phyloP scores from a whole-genome alignment of 2,113 vertebrate genomes.

The Meles meles region DNA sequence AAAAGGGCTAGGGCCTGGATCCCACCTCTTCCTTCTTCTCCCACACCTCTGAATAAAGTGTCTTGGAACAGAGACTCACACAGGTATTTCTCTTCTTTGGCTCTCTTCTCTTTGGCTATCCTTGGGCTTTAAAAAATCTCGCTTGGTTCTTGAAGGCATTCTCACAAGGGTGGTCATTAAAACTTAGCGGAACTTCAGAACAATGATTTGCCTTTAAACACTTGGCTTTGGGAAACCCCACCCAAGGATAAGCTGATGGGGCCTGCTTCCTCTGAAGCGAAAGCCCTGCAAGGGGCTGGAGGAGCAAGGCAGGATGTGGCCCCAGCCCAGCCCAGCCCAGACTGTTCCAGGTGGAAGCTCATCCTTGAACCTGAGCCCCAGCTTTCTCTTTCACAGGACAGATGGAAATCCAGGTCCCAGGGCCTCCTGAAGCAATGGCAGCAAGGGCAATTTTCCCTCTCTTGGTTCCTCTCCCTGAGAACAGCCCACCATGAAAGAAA shows the following conservation, averaged over 20 bases:
- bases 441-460: neutral
- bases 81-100: neutral
- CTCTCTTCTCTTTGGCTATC: neutral
- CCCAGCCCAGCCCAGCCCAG: neutral
- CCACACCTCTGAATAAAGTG: neutral
- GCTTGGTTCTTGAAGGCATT: constrained; percentile 51
- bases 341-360: constrained; percentile 33
- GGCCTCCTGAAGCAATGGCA: neutral
- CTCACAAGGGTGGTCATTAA: constrained; percentile 52
- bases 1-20: neutral
- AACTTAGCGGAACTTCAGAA: constrained; percentile 65
- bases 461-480: neutral
- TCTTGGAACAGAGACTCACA: neutral
- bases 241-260: constrained; percentile 67
- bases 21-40: neutral
- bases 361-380: neutral
- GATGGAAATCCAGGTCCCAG: neutral
- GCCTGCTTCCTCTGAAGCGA: constrained; percentile 56
- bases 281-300: constrained; percentile 1
- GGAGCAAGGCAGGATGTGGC: constrained; percentile 43
- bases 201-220: constrained; percentile 70
- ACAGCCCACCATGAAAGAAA: neutral
- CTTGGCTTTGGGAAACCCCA: constrained; percentile 64
- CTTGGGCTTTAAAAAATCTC: neutral
- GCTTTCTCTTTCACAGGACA: neutral